Evolutionary conservation across 2,113 vertebrate genomes (phyloP), one percentile per base, ranked within the genome.

Genomic region (Elgaria multicarinata): DNA sequence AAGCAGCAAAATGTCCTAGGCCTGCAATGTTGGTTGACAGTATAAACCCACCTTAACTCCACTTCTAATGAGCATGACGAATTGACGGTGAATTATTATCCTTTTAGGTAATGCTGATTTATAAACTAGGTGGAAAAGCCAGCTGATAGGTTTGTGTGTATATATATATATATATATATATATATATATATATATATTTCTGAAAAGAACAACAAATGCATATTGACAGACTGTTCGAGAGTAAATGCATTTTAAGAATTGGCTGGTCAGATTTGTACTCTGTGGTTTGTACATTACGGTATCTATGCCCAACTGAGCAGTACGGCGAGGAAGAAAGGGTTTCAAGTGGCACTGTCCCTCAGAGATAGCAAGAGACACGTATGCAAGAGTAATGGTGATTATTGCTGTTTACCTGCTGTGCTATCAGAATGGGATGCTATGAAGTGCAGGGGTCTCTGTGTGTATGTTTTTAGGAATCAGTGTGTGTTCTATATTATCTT

Each of bases 401-500:
- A 86, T 33, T 93, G 86, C 75, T 93, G 84, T 94, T 96, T 93
- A 90, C 74, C 88, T 93, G 71, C 90, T 92, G 39, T 86, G 66
- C 46, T 94, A 92, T 93, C 94, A 92, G 84, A 0, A 1, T 16
- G n/a, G 8, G 82, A 85, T 81, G 94, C 83, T 93, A 91, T 84
- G 92, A 92, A 95, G 86, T 72, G 94, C 81, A 84, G 62, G 3
- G 26, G 66, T 22, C 39, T 66, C 9, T 69, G 36, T 42, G 36
- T 16, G 36, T 64, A 9, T 93, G 89, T 66, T 33, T 94, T 92
- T 88, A 95, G 89, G 46, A 83, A 88, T 91, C 90, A 79, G 33
- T 84, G 84, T 91, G 83, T 87, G 90, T 74, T 90, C 85, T 92
- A 33, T 81, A 92, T 94, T 92, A 93, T 93, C 83, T 96, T 93